Conservation (phyloP, 2,113 vertebrate species). For the Oreochromis spilurus region DNA sequence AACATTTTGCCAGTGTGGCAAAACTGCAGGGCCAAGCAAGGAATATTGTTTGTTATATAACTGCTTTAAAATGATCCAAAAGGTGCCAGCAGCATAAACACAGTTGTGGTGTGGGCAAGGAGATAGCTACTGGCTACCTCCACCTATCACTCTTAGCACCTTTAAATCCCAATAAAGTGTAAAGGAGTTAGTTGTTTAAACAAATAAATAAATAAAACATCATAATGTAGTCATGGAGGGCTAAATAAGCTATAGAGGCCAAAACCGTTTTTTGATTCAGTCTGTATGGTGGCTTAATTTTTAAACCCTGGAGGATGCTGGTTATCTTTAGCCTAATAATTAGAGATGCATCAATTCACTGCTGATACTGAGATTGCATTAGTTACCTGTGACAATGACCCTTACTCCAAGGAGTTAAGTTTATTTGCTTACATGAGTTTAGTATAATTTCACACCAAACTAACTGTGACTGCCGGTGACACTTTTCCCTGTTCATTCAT, state of each 20-base stretch:
- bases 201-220: not conserved
- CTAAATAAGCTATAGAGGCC: fast-evolving
- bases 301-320: not conserved
- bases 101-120: not conserved
- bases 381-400: not conserved
- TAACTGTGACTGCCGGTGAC: fast-evolving
- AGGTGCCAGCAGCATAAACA: not conserved
- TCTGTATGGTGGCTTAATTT: not conserved
- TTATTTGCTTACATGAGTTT: not conserved
- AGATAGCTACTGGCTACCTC: not conserved
- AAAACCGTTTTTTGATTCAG: not conserved
- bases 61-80: not conserved
- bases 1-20: not conserved
- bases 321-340: not conserved
- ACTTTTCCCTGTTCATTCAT: not conserved
- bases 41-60: not conserved
- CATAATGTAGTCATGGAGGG: not conserved
- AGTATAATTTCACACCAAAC: too few species aligned
- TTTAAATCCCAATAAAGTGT: not conserved
- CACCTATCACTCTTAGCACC: not conserved
- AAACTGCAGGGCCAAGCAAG: not conserved
- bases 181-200: not conserved
- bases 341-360: not conserved
- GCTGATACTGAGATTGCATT: not conserved
- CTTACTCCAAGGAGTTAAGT: not conserved